Conservation (phyloP, 2,797 vertebrate species). For the Macropus fuliginosus region DNA sequence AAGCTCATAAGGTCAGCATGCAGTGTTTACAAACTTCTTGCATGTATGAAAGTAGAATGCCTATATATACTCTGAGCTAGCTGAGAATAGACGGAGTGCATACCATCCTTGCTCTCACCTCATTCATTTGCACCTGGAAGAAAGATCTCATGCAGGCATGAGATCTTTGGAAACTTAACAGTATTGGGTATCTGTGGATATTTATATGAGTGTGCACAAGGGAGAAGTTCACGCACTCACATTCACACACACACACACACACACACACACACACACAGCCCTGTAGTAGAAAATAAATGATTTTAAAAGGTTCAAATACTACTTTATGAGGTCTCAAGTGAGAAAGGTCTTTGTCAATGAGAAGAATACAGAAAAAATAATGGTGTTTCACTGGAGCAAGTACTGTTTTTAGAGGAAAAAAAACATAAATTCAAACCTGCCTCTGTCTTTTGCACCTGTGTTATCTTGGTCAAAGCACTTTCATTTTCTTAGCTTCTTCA, state of each 20-base stretch:
- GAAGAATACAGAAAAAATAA: background rate
- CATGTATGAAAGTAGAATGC: too few relatives aligned
- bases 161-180: too few relatives aligned
- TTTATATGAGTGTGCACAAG: background rate
- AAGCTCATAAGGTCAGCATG: too few relatives aligned
- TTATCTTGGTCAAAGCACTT: background rate
- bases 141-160: too few relatives aligned
- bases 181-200: background rate
- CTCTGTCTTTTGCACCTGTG: background rate
- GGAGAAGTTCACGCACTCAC: background rate
- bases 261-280: background rate
- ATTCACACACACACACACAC: too few relatives aligned
- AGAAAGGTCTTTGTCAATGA: background rate
- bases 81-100: too few relatives aligned
- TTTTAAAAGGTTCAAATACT: background rate
- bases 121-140: too few relatives aligned
- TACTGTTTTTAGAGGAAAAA: background rate
- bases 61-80: too few relatives aligned
- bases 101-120: too few relatives aligned
- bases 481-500: background rate
- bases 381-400: background rate
- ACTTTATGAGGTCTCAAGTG: background rate
- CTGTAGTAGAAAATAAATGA: background rate
- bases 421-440: background rate
- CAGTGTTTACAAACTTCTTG: too few relatives aligned